Evolutionary conservation across 2,113 vertebrate genomes (phyloP), one percentile per base, ranked within the genome.

Genomic region (Panurus biarmicus): DNA sequence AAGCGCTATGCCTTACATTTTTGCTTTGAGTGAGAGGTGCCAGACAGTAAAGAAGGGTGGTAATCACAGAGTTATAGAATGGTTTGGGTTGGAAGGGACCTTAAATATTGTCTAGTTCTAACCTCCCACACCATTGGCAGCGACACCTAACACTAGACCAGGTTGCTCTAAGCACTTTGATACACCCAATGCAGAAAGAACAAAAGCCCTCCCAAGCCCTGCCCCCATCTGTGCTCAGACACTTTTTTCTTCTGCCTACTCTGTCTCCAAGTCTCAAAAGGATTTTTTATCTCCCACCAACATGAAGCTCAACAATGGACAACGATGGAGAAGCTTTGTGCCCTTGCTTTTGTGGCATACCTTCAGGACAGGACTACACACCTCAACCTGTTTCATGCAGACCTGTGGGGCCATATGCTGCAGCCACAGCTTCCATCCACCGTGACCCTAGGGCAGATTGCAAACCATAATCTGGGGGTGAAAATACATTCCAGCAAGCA

Each of bases 401-500:
- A 31, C 36, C 38, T 74, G 42, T 54, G 75, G 70, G 53, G 72
- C 28, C 28, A 10, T 5, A 1, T 8, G 6, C 36, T 73, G 5
- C 6, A 14, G 60, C 26, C 3, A 4, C 47, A 74, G 22, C 42
- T 85, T 74, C 72, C 82, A 83, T 40, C 31, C 44, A 53, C 56
- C 2, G 1, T 40, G 40, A 77, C 29, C 8, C 77, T 54, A 40
- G 51, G 56, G 42, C 0, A 0, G 54, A 87, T 94, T 95, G 93
- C 67, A 80, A 53, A 51, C 64, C 21, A 12, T 77, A 77, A 91
- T 77, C 78, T 90, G 36, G 16, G 38, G 51, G 76, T 73, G 62
- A 95, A 93, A 92, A 93, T 69, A 87, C 80, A 85, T 93, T 93
- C 85, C 82, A 92, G 57, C 44, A 57, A 78, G 50, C 76, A 92